Evolutionary conservation across 2,113 vertebrate genomes (phyloP), one percentile per base, ranked within the genome.

Genomic region (Anthoscopus minutus): DNA sequence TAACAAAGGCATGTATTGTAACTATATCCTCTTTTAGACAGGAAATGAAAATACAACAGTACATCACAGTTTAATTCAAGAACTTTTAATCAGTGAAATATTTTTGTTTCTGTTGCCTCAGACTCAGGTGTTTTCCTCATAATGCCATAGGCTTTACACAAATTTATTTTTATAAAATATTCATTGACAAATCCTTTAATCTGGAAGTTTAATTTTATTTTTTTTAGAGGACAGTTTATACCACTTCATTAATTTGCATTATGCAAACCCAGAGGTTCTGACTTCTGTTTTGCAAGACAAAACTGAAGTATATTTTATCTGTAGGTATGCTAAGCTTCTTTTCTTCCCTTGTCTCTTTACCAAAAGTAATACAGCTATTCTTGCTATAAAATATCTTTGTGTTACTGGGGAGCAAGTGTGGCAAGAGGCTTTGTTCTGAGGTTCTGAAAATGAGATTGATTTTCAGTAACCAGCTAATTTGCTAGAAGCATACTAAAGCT

Each of bases 181-280:
- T 94, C 83, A 42, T 11, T 95, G 83, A 57, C 54, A 96, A 97
- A 96, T 95, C 81, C 94, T 95, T 95, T 97, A 94, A 94, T 97
- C 89, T 93, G 74, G 95, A 97, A 96, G 67, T 80, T 88, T 92
- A 31, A 73, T 92, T 96, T 94, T 15, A 15, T 45, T 25, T 42
- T 27, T 85, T 60, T 95, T 80, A 58, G 71, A 58, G 47, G 33
- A 51, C 61, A 82, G 51, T 93, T 96, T 95, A 57, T 95, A 74
- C 79, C 37, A 69, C 91, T 95, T 95, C 83, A 91, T 89, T 97
- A 96, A 95, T 96, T 97, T 97, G 30, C 54, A 50, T 33, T 84
- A 28, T 86, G 89, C 88, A 96, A 94, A 66, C 69, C 62, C 61
- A 84, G 88, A 94, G 89, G 74, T 88, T 87, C 84, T 94, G 94